Evolutionary conservation across 1,140 invertebrate species (phyloP).

Genomic region (Drosophila ercepeae): DNA sequence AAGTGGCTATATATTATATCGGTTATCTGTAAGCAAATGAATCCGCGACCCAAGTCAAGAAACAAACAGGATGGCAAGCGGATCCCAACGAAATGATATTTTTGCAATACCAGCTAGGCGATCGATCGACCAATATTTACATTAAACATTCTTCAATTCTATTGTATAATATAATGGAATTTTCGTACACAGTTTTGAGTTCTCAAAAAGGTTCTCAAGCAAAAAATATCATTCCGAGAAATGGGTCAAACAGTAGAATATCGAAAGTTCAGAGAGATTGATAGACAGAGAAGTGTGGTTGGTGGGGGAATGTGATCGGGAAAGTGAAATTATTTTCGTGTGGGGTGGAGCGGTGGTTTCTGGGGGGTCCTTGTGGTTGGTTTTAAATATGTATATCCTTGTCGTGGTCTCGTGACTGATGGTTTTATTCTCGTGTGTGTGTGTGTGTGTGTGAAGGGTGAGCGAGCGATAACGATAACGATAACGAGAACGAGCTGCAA

Average conservation of each 20-base stretch:
- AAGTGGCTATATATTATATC: slow-evolving; percentile 19
- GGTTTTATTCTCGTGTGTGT: slow-evolving; percentile 7
- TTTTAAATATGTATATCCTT: slow-evolving; percentile 6
- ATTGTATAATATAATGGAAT: too few species aligned
- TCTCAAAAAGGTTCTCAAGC: slow-evolving; percentile 74
- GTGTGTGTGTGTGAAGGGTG: slow-evolving; percentile 34
- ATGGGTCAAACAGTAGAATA: slow-evolving; percentile 68
- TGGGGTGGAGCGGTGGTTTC: neutral
- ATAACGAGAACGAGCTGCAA: slow-evolving; percentile 50
- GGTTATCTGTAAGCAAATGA: slow-evolving; percentile 41
- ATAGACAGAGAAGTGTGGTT: slow-evolving; percentile 4
- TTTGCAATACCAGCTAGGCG: slow-evolving; percentile 39
- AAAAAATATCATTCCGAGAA: slow-evolving; percentile 84
- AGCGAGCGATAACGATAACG: slow-evolving; percentile 50
- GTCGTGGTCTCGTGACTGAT: slow-evolving; percentile 44
- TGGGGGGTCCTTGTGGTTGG: slow-evolving; percentile 28
- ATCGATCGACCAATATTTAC: slow-evolving; percentile 22
- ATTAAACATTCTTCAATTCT: slow-evolving; percentile 6
- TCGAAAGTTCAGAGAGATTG: slow-evolving; percentile 27
- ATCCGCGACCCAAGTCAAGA: slow-evolving; percentile 41
- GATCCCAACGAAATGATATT: slow-evolving; percentile 58
- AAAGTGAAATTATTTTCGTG: slow-evolving; percentile 42
- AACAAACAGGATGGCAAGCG: slow-evolving; percentile 35
- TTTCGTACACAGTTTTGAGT: slow-evolving; percentile 45
- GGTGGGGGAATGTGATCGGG: slow-evolving; percentile 10